phyloP scores from a whole-genome alignment of 1,140 invertebrate species.

The Drosophila trapezifrons region DNA sequence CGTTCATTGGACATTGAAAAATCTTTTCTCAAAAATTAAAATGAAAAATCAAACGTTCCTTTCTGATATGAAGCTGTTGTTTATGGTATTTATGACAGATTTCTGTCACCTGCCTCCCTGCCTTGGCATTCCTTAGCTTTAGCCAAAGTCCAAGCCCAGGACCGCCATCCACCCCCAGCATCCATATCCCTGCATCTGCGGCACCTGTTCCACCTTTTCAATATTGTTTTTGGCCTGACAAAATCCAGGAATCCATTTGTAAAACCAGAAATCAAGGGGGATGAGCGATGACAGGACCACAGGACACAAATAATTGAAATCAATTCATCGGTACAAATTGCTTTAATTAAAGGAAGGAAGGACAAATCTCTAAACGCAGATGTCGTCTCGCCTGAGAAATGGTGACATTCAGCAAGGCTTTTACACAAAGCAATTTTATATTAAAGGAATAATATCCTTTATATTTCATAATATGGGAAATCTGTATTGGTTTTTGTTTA shows the following conservation, averaged over 20 bases:
- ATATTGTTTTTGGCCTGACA: slow-evolving; percentile 26
- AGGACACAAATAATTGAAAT: slow-evolving; percentile 49
- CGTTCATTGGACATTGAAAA: too few species aligned
- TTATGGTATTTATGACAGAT: background rate
- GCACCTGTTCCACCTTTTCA: slow-evolving; percentile 23
- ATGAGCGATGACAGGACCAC: slow-evolving; percentile 15
- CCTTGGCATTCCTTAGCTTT: background rate
- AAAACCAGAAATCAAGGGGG: slow-evolving; percentile 8
- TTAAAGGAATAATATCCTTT: background rate
- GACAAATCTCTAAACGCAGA: slow-evolving; percentile 1
- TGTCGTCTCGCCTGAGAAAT: slow-evolving; percentile 1
- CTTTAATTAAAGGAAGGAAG: slow-evolving; percentile 44
- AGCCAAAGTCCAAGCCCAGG: background rate
- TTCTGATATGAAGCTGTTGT: too few species aligned
- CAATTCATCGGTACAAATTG: slow-evolving; percentile 54
- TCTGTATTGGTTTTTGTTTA: too few species aligned
- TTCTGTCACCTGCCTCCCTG: background rate
- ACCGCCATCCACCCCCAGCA: background rate
- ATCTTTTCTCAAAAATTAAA: too few species aligned
- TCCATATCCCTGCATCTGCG: background rate
- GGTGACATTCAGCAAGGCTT: background rate
- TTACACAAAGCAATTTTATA: background rate
- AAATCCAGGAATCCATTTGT: slow-evolving; percentile 58
- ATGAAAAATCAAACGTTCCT: too few species aligned
- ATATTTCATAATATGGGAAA: background rate